Base-by-base conservation (phyloP, 2,888 invertebrate species). In the Tryphoninae sp. region DNA sequence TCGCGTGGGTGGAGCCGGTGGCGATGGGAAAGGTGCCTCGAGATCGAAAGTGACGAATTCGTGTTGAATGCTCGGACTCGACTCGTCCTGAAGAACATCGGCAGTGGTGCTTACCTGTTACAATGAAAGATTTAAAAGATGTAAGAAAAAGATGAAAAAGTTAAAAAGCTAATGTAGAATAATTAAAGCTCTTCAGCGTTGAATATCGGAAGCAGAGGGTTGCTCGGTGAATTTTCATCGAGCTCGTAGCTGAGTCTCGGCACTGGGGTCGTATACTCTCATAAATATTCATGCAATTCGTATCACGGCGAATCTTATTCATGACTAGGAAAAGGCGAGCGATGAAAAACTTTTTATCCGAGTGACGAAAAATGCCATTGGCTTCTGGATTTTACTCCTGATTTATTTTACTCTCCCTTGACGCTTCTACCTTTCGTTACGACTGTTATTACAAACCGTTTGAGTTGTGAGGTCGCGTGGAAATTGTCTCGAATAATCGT, bases 31-130 rank as follows among this genome's bases (percentile, higher is more conserved):
- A 26, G 93, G 92, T 62, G 93, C 94, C 51, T 95, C 95, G 75
- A 95, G 93, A 87, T 95, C 95, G 89, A 96, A 96, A 11, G 95
- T 95, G 62, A 95, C 95, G 89, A 95, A 94, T 87, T 96, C 96
- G 84, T 95, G 95, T 61, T 92, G 93, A 80, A 92, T 88, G 80
- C 92, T 92, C 11, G 95, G 94, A 72, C 95, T 94, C 89, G 86
- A 92, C 86, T 86, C 90, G 85, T 89, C 90, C 78, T 90, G 90
- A 33, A 90, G 85, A 49, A 94, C 93, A 86, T 94, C 94, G 19
- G 94, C 94, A 49, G 94, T 94, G 33, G 95, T 95, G 53, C 95
- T 95, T 94, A 95, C 83, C 91, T 91, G 83, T 62, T 62, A 13
- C n/a, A 40, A 45, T 58, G 51, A 61, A 16, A n/a, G 16, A 59